Conservation (phyloP, 2,888 invertebrate genomes). For the Mythimna pallens region DNA sequence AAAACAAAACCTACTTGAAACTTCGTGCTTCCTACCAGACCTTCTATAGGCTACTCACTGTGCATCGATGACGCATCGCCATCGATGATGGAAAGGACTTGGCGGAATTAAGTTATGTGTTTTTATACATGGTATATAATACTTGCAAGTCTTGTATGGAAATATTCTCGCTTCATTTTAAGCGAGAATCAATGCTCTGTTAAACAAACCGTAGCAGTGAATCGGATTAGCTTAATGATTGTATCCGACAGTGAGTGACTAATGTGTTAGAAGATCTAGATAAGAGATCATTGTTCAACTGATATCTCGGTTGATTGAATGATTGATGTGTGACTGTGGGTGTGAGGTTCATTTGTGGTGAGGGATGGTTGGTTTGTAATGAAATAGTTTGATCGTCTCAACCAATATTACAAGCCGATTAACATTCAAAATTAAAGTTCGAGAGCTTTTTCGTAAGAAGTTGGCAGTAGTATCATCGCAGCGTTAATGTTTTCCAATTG, state of each 20-base stretch:
- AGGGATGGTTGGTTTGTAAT: background rate
- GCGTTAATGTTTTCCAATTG: no score
- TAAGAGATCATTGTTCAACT: constrained; percentile 34
- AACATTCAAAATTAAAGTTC: no score
- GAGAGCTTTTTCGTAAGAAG: no score
- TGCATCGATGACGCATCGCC: no score
- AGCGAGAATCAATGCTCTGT: background rate
- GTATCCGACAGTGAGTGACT: constrained; percentile 47
- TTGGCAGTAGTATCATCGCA: no score
- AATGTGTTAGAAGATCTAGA: constrained; percentile 48
- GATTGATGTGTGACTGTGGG: constrained; percentile 25
- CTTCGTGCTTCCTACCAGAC: no score
- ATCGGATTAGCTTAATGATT: constrained; percentile 41
- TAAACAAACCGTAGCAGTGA: constrained; percentile 5
- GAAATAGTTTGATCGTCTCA: background rate
- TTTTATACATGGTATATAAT: no score
- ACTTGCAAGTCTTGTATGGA: background rate
- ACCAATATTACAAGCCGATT: background rate
- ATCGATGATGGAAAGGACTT: no score
- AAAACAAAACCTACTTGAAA: no score
- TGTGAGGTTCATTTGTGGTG: constrained; percentile 18
- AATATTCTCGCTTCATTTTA: background rate
- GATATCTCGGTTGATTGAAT: constrained; percentile 46
- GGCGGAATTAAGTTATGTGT: no score
- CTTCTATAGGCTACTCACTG: no score